Evolutionary conservation across 2,113 vertebrate species (phyloP), one percentile per base, ranked within the genome.

Genomic region (Taurulus bubalis): DNA sequence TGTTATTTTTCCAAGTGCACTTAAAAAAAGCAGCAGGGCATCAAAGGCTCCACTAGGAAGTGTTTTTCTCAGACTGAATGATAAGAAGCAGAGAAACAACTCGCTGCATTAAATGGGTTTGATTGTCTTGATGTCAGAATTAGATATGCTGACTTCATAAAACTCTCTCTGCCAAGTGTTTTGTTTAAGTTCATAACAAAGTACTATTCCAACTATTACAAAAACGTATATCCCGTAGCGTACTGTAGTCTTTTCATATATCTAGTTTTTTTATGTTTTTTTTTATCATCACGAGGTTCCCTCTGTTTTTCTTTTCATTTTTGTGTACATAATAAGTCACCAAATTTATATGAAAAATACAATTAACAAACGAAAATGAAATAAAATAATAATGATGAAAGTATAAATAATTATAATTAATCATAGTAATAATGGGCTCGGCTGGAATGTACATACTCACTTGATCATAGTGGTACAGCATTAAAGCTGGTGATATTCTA

Each of bases 1-100:
- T 84, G 81, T 84, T 85, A 71, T 87, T 84, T 91, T 89, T 83
- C 83, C 85, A 79, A 87, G 90, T 75, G 88, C 86, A 82, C 89
- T 90, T 85, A 20, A 83, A 89, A 75, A 60, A 75, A 67, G 83
- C 83, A 85, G 78, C 79, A 12, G 78, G 86, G 72, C 85, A 87
- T 91, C 88, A 90, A 87, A 85, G 87, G 71, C 84, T 55, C 45
- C 56, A 28, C 71, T 18, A 14, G 79, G 83, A 89, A 86, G 77
- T 82, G 88, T 85, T 87, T 45, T 87, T 91, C 75, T 79, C 86
- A 58, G 85, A 83, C 83, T 30, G 59, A 67, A 53, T 32, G 90
- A 91, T 90, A 91, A 92, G 85, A 76, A 75, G 70, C 53, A 77
- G 66, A 68, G 75, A 75, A 55, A 82, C 58, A 53, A 45, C 69